Conservation (phyloP, 23 tunicate genomes). For the Ciona savignyi region DNA sequence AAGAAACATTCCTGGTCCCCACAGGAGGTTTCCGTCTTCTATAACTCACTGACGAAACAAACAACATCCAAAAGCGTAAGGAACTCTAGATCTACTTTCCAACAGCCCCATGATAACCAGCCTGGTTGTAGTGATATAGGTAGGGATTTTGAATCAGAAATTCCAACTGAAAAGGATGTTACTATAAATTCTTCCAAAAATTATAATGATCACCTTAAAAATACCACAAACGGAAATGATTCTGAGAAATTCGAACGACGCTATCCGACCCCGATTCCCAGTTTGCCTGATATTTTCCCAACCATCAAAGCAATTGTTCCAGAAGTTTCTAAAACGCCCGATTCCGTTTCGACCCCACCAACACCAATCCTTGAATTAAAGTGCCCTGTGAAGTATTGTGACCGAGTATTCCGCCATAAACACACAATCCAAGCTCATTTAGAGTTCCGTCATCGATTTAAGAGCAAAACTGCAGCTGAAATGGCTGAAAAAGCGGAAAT, state of each 20-base stretch:
- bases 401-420: constrained; percentile 29
- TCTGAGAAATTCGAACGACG: background rate
- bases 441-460: constrained; percentile 45
- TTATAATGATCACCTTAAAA: background rate
- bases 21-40: constrained; percentile 21
- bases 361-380: constrained; percentile 9
- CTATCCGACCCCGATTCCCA: background rate
- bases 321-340: background rate
- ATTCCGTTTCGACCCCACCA: no score
- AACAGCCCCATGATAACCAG: no score
- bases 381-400: constrained; percentile 41
- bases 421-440: constrained; percentile 64
- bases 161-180: background rate
- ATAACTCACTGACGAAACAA: constrained; percentile 10
- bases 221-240: background rate
- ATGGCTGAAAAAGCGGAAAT: constrained; percentile 24
- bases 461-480: constrained; percentile 29
- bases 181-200: background rate
- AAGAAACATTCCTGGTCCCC: constrained; percentile 29
- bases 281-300: background rate
- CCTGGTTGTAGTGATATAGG: no score
- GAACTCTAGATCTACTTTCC: background rate
- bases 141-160: no score
- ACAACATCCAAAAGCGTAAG: background rate
- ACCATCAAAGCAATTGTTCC: background rate